Evolutionary conservation across 2,113 vertebrate genomes (phyloP), one percentile per base, ranked within the genome.

Genomic region (Acanthochromis polyacanthus): DNA sequence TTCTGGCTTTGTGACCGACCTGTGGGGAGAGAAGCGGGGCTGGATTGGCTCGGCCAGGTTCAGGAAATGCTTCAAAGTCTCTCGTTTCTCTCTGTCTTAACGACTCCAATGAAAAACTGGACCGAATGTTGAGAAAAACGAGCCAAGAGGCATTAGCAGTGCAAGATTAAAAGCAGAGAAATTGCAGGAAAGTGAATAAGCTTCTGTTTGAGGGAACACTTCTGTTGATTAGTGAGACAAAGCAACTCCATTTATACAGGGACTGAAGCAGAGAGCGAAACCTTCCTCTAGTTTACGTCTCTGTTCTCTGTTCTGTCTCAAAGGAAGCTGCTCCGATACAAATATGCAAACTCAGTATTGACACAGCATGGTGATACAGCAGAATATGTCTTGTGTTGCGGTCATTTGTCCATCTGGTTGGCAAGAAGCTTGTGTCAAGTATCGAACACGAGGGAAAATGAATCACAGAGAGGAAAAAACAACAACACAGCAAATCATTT

Each of bases 1-100:
- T 62, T 72, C 38, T 71, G 43, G 75, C 25, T 86, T 53, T 70
- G 78, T 60, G 76, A 77, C 80, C 84, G 76, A 77, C 80, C 84
- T 50, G 56, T 69, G 78, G 55, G 66, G 82, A 88, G 81, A 74
- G 82, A 73, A 66, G 82, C 78, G 57, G 58, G 73, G 64, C 77
- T 40, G 23, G 53, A 67, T 51, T 69, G 70, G 58, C 46, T 46
- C 36, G 28, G 74, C 52, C 16, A 57, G 46, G 25, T 60, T 62
- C 52, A 46, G 78, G 79, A 90, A 90, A 80, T 80, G n/a, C 66
- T 78, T 56, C 22, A 40, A 78, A 57, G 56, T 83, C 60, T 84
- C 78, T 74, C 0, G 9, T 77, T 69, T 73, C 59, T 75, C 68
- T 80, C 38, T 51, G 9, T 75, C 46, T 71, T 55, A 80, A 80